Conservation (phyloP, 2,113 vertebrate species). For the Callithrix jacchus region DNA sequence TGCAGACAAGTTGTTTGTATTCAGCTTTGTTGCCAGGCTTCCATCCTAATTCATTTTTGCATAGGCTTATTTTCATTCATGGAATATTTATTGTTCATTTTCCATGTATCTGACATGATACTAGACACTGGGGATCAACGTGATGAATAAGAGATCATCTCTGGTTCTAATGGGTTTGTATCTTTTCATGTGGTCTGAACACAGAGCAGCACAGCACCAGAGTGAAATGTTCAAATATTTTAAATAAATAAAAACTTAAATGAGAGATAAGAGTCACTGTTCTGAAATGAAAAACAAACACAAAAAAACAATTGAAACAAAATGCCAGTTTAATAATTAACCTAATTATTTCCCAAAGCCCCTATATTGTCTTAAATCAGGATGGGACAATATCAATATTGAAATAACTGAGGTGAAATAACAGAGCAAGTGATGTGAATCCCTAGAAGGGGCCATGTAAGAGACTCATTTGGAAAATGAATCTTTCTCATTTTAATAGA, state of each 20-base stretch:
- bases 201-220: neutral
- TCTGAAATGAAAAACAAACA: constrained; percentile 5
- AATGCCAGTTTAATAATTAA: neutral
- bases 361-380: neutral
- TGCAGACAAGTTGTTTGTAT: neutral
- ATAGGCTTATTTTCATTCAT: constrained; percentile 37
- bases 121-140: constrained; percentile 41
- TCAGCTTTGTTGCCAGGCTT: constrained; percentile 21
- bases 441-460: neutral
- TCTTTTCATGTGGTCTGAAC: neutral
- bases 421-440: neutral
- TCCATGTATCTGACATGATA: neutral
- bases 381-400: neutral
- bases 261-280: neutral
- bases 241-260: constrained; percentile 15
- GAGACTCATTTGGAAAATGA: neutral
- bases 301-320: constrained; percentile 8
- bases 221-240: neutral
- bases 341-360: neutral
- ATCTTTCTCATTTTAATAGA: constrained; percentile 2
- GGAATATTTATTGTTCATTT: constrained; percentile 37
- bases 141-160: neutral
- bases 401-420: constrained; percentile 9
- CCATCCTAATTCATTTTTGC: constrained; percentile 26
- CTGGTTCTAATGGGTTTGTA: neutral